Conservation (phyloP, 2,888 invertebrate species). For the Deilephila porcellus region DNA sequence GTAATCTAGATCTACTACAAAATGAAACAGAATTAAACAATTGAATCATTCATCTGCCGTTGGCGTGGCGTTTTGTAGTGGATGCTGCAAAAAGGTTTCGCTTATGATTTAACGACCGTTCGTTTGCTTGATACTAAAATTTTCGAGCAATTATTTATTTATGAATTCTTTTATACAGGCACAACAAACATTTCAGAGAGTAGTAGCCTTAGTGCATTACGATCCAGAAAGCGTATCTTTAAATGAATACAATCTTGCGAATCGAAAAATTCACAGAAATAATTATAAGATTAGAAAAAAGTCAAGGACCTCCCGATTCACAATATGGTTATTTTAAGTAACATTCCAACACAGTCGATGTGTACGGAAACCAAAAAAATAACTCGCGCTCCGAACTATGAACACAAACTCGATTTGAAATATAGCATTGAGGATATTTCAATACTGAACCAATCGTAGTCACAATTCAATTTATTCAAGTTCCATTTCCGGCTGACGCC, state of each 20-base stretch:
- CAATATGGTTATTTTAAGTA: neutral
- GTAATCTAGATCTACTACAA: neutral
- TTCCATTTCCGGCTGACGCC: conserved; percentile 70
- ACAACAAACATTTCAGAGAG: too few relatives aligned
- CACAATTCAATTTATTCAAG: conserved; percentile 76
- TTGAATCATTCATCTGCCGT: neutral
- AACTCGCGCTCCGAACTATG: neutral
- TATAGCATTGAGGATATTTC: conserved; percentile 57
- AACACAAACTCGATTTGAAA: conserved; percentile 39
- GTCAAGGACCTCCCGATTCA: neutral
- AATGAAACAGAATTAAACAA: neutral
- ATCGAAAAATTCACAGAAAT: neutral
- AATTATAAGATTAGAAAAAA: neutral
- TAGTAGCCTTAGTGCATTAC: too few relatives aligned
- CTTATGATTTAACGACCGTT: too few relatives aligned
- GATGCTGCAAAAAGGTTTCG: too few relatives aligned
- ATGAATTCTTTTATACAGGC: too few relatives aligned
- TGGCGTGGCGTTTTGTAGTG: too few relatives aligned
- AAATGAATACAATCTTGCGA: too few relatives aligned
- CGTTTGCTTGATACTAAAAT: too few relatives aligned
- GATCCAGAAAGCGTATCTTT: too few relatives aligned
- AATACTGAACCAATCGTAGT: conserved; percentile 68
- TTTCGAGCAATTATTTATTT: too few relatives aligned
- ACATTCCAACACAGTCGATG: neutral
- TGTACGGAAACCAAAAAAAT: too few relatives aligned